These are phyloP conservation scores for Glaucopsyche alexis DNA, from an alignment of 2,888 invertebrate genomes.

Conservation along the genomic window DNA sequence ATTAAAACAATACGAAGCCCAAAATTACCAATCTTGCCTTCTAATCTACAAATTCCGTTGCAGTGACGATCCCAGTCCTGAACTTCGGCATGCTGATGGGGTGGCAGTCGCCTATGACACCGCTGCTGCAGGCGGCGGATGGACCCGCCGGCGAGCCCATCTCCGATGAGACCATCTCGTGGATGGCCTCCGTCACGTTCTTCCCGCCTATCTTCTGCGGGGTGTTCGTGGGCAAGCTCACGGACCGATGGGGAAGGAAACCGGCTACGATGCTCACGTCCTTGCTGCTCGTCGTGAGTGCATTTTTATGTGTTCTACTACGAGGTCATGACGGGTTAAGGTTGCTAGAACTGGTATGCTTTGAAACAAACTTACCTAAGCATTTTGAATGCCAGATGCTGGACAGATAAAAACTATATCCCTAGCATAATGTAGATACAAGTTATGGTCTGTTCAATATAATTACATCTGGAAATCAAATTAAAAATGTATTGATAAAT, in stretches of 20 bases:
- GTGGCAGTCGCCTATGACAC: slow-evolving; percentile 80
- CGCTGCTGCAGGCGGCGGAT: slow-evolving; percentile 65
- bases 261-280: slow-evolving; percentile 73
- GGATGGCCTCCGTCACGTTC: slow-evolving; percentile 80
- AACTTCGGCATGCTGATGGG: slow-evolving; percentile 80
- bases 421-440: no score
- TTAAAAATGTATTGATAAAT: background rate
- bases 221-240: slow-evolving; percentile 74
- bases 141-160: slow-evolving; percentile 74
- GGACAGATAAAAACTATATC: no score
- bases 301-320: background rate
- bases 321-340: no score
- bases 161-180: slow-evolving; percentile 72
- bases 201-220: slow-evolving; percentile 78
- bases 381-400: no score
- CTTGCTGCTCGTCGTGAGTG: slow-evolving; percentile 76
- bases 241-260: slow-evolving; percentile 78
- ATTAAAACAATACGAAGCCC: background rate
- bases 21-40: background rate
- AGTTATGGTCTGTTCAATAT: background rate
- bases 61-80: slow-evolving; percentile 78
- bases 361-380: no score
- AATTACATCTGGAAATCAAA: background rate
- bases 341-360: no score
- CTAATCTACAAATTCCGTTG: slow-evolving; percentile 33